Percentiles rank a stretch among this genome's conserved stretches.
phyloP scores from a whole-genome alignment of 2,113 vertebrate genomes.

The Notechis scutatus region DNA sequence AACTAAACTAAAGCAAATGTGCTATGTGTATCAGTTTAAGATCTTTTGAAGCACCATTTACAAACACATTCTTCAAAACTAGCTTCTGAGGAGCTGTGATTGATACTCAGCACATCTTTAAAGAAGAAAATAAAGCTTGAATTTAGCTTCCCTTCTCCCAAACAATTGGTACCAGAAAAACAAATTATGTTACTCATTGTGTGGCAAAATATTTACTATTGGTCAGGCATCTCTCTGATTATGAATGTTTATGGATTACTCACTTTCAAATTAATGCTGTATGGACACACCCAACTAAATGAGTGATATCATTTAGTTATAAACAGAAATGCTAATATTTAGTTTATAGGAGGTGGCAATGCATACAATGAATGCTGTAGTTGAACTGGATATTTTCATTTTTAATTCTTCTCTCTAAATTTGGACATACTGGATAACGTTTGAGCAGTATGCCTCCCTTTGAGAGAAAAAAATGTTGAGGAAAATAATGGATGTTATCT shows the following conservation, averaged over 20 bases:
- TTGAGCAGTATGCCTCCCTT: background rate
- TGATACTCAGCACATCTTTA: background rate
- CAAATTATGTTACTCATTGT: background rate
- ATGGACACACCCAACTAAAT: background rate
- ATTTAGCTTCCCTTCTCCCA: background rate
- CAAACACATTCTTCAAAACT: background rate
- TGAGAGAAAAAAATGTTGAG: background rate
- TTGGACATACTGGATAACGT: background rate
- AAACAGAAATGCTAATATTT: background rate
- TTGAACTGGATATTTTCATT: background rate
- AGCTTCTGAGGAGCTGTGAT: background rate
- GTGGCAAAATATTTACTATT: background rate
- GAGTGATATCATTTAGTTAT: background rate
- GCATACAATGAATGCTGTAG: background rate
- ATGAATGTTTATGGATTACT: background rate
- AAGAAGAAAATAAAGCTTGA: background rate
- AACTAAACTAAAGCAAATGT: background rate
- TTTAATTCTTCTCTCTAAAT: background rate
- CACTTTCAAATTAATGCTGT: background rate
- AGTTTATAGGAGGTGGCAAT: background rate
- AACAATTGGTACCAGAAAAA: background rate
- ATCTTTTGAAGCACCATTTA: background rate
- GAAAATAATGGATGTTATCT: background rate
- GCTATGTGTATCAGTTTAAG: background rate
- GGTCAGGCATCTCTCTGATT: background rate